A percentile compares a stretch with the other conserved stretches of the same genome.
These are phyloP conservation scores for Eurytemora carolleeae DNA, from an alignment of 1,140 invertebrate species.

Conservation along the genomic window DNA sequence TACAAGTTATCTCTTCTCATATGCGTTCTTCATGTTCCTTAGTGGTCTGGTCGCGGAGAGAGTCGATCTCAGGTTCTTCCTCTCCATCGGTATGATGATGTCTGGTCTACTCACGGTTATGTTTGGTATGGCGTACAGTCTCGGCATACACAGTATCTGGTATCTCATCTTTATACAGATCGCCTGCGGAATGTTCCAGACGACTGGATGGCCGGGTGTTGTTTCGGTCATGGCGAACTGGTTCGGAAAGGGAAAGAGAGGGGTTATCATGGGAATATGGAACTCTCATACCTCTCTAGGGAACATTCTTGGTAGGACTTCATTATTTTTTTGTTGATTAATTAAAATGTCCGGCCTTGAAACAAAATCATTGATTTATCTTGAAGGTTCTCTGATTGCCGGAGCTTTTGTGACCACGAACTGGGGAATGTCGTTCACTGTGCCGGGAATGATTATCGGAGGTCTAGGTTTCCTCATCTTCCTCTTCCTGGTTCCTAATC, in stretches of 20 bases:
- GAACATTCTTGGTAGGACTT: constrained; percentile 57
- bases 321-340: background rate
- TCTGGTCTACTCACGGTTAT: constrained; percentile 68
- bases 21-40: constrained; percentile 81
- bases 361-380: background rate
- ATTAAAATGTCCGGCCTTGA: background rate
- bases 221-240: constrained; percentile 82
- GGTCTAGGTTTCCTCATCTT: constrained; percentile 55
- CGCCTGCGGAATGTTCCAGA: constrained; percentile 62
- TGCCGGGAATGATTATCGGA: constrained; percentile 70
- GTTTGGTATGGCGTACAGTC: constrained; percentile 66
- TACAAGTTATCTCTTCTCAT: constrained; percentile 75
- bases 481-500: constrained; percentile 60
- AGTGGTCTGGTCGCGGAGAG: constrained; percentile 78
- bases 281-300: constrained; percentile 91
- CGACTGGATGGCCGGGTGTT: constrained; percentile 79
- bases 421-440: constrained; percentile 79
- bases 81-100: constrained; percentile 67
- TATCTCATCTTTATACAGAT: constrained; percentile 40
- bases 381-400: constrained; percentile 46
- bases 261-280: constrained; percentile 82
- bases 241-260: constrained; percentile 73
- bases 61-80: constrained; percentile 70
- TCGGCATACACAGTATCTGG: constrained; percentile 56
- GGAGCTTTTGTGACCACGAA: constrained; percentile 58